Evolutionary conservation across 2,888 invertebrate species (phyloP).

Genomic region (Schizotus pectinicornis): DNA sequence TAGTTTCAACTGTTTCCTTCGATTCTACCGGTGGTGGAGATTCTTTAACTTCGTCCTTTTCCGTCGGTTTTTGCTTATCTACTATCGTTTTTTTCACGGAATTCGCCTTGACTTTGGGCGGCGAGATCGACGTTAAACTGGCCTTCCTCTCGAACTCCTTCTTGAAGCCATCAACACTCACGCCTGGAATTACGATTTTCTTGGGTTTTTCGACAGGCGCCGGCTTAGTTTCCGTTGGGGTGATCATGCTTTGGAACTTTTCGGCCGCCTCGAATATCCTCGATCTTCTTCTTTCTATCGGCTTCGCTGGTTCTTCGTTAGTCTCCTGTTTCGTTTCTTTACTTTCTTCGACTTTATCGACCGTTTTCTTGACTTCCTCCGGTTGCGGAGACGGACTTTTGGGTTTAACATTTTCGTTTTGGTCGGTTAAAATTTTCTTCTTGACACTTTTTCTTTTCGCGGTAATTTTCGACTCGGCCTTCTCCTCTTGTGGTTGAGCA

Average conservation of each 20-base stretch:
- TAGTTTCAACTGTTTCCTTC: slow-evolving; percentile 22
- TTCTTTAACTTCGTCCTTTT: slow-evolving; percentile 43
- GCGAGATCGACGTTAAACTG: slow-evolving; percentile 62
- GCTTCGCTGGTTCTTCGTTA: slow-evolving; percentile 52
- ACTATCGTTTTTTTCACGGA: slow-evolving; percentile 39
- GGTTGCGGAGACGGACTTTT: slow-evolving; percentile 23
- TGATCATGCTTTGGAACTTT: slow-evolving; percentile 68
- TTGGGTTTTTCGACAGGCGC: slow-evolving; percentile 67
- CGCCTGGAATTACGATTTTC: slow-evolving; percentile 80
- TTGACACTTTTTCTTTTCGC: slow-evolving; percentile 51
- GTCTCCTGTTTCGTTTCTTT: slow-evolving; percentile 30
- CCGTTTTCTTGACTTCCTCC: slow-evolving; percentile 27
- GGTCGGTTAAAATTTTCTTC: slow-evolving; percentile 54
- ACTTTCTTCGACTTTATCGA: slow-evolving; percentile 29
- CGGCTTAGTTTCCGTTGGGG: slow-evolving; percentile 51
- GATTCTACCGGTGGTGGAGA: slow-evolving; percentile 26
- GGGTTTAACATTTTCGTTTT: slow-evolving; percentile 49
- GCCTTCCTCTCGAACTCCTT: slow-evolving; percentile 85
- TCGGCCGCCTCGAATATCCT: slow-evolving; percentile 74
- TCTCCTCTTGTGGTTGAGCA: slow-evolving; percentile 35
- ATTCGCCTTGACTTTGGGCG: slow-evolving; percentile 52
- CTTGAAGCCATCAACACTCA: slow-evolving; percentile 86
- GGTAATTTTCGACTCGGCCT: slow-evolving; percentile 44
- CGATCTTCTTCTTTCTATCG: slow-evolving; percentile 68
- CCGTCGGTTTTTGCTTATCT: slow-evolving; percentile 44